Conservation (phyloP, 2,113 vertebrate species). For the Meriones unguiculatus region DNA sequence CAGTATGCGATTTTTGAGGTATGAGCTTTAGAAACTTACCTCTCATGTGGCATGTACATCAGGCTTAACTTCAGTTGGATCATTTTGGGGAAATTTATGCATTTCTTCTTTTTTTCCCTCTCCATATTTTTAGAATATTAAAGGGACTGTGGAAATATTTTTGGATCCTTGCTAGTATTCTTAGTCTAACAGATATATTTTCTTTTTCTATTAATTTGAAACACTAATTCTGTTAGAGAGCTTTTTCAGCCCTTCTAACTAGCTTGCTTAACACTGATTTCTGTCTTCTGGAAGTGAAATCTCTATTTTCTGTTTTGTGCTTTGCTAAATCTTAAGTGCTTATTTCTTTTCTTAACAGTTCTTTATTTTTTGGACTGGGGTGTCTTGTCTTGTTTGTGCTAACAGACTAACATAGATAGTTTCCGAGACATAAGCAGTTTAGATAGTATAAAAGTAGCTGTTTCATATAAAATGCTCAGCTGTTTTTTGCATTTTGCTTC, state of each 20-base stretch:
- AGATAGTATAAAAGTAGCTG: slow-evolving; percentile 53
- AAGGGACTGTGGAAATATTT: slow-evolving; percentile 70
- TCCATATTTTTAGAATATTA: slow-evolving; percentile 74
- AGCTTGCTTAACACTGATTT: slow-evolving; percentile 61
- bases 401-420: not conserved
- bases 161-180: slow-evolving; percentile 70
- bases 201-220: slow-evolving; percentile 64
- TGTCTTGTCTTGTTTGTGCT: slow-evolving; percentile 55
- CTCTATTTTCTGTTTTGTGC: slow-evolving; percentile 70
- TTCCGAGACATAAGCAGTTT: slow-evolving; percentile 46
- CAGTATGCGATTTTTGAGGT: slow-evolving; percentile 86
- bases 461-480: slow-evolving; percentile 54
- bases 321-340: slow-evolving; percentile 64
- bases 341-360: slow-evolving; percentile 66
- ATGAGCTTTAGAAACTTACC: slow-evolving; percentile 86
- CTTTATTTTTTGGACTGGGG: slow-evolving; percentile 61
- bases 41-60: slow-evolving; percentile 84
- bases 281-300: slow-evolving; percentile 66
- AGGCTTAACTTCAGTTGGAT: slow-evolving; percentile 79
- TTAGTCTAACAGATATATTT: slow-evolving; percentile 64
- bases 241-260: slow-evolving; percentile 61
- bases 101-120: slow-evolving; percentile 64
- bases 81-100: slow-evolving; percentile 75
- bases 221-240: slow-evolving; percentile 70
- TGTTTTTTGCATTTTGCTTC: slow-evolving; percentile 60